These are phyloP conservation scores for Phymatocera aterrima DNA, from an alignment of 2,888 invertebrate genomes.

Conservation along the genomic window DNA sequence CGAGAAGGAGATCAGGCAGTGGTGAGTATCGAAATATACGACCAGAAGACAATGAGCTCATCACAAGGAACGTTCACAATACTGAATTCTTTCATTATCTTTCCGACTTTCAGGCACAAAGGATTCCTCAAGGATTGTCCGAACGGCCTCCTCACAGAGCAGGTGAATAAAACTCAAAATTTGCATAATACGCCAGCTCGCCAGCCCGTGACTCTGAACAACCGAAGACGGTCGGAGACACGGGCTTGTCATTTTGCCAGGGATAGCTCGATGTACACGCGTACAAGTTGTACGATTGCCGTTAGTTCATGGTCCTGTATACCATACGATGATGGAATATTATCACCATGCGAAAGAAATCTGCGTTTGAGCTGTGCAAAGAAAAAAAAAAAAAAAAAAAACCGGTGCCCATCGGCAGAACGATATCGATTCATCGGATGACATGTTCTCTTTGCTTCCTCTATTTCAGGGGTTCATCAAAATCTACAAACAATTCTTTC, in stretches of 20 bases:
- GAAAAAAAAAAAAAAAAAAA: too few species aligned
- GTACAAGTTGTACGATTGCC: too few species aligned
- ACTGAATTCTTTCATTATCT: slow-evolving; percentile 9
- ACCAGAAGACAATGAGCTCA: background rate
- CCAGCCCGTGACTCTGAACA: too few species aligned
- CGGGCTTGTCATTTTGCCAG: too few species aligned
- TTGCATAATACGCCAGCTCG: too few species aligned
- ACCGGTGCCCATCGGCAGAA: slow-evolving; percentile 1
- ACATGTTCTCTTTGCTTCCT: slow-evolving; percentile 11
- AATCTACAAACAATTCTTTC: slow-evolving; percentile 99
- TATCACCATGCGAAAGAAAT: background rate
- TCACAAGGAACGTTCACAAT: background rate
- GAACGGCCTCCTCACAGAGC: slow-evolving; percentile 95
- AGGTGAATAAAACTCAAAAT: slow-evolving; percentile 80
- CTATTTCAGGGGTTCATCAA: slow-evolving; percentile 94
- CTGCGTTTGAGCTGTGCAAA: background rate
- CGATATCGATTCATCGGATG: slow-evolving; percentile 2
- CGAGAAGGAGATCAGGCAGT: slow-evolving; percentile 91
- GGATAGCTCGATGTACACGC: too few species aligned
- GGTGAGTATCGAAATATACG: slow-evolving; percentile 79
- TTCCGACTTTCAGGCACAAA: slow-evolving; percentile 88
- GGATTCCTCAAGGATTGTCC: slow-evolving; percentile 98
- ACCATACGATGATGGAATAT: slow-evolving; percentile 26
- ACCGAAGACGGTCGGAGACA: too few species aligned
- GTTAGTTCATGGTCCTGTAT: too few species aligned